phyloP scores from a whole-genome alignment of 2,113 vertebrate species.

The Erythrolamprus reginae region DNA sequence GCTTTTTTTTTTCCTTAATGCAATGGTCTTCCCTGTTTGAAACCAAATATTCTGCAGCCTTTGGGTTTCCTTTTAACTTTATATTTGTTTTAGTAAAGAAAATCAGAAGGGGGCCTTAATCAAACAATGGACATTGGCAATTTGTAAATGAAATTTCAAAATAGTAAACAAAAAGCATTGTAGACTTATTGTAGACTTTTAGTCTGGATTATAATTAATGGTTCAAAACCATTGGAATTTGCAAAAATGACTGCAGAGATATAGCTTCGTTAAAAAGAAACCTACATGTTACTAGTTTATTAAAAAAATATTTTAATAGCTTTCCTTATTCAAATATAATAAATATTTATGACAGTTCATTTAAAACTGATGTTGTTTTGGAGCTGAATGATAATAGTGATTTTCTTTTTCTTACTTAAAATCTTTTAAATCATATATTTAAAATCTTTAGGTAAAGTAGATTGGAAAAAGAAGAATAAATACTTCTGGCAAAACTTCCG shows the following conservation, averaged over 20 bases:
- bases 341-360: constrained; percentile 42
- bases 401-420: neutral
- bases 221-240: neutral
- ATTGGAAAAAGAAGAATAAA: constrained; percentile 97
- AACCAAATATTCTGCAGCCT: neutral
- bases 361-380: constrained; percentile 29
- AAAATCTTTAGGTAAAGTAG: constrained; percentile 82
- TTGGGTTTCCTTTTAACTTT: neutral
- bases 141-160: neutral
- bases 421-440: neutral
- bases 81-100: neutral
- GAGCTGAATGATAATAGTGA: constrained; percentile 4
- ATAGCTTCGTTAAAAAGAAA: neutral
- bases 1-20: neutral
- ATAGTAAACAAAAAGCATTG: neutral
- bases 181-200: neutral
- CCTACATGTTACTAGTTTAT: constrained; percentile 32
- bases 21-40: neutral
- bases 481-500: constrained; percentile 98
- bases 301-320: constrained; percentile 2
- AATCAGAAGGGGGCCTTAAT: neutral
- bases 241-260: neutral
- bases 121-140: neutral
- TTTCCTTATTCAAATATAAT: constrained; percentile 31
- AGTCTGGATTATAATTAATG: constrained; percentile 5